These are phyloP conservation scores for Zaprionus lineosus DNA, from an alignment of 2,888 invertebrate species.

Conservation along the genomic window DNA sequence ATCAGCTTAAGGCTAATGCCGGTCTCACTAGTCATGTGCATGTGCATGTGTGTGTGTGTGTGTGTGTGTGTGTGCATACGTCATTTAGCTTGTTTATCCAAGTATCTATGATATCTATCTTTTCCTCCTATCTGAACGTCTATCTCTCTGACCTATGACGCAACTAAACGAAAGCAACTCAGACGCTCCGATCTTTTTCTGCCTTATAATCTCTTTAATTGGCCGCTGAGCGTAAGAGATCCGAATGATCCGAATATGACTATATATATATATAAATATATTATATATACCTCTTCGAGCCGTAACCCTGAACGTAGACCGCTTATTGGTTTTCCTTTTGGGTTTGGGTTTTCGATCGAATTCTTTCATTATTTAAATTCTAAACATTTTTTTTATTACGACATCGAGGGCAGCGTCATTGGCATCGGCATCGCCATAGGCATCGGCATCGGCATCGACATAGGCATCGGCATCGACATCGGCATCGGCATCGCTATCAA, in stretches of 20 bases:
- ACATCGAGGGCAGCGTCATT: slow-evolving; percentile 50
- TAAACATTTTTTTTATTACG: slow-evolving; percentile 68
- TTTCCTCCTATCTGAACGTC: slow-evolving; percentile 30
- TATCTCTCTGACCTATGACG: slow-evolving; percentile 57
- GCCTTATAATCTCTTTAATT: slow-evolving; percentile 62
- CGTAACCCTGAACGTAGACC: slow-evolving; percentile 67
- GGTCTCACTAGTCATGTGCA: slow-evolving; percentile 48
- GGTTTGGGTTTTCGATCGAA: slow-evolving; percentile 36
- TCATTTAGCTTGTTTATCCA: slow-evolving; percentile 48
- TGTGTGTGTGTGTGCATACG: slow-evolving; percentile 27
- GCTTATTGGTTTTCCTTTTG: slow-evolving; percentile 35
- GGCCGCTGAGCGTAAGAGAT: slow-evolving; percentile 25
- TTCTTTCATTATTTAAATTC: slow-evolving; percentile 58
- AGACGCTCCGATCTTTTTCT: slow-evolving; percentile 36
- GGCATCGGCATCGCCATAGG: slow-evolving; percentile 10
- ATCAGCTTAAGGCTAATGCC: slow-evolving; percentile 49
- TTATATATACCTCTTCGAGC: slow-evolving; percentile 36
- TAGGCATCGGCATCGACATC: slow-evolving; percentile 22
- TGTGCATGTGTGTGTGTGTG: too few species aligned
- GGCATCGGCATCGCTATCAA: slow-evolving; percentile 18
- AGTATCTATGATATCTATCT: slow-evolving; percentile 64
- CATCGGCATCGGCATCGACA: slow-evolving; percentile 26
- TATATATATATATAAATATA: slow-evolving; percentile 1
- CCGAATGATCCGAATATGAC: slow-evolving; percentile 17
- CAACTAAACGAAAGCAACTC: slow-evolving; percentile 56